Conservation (phyloP, 2,797 vertebrate genomes). For the Serranus cabrilla region DNA sequence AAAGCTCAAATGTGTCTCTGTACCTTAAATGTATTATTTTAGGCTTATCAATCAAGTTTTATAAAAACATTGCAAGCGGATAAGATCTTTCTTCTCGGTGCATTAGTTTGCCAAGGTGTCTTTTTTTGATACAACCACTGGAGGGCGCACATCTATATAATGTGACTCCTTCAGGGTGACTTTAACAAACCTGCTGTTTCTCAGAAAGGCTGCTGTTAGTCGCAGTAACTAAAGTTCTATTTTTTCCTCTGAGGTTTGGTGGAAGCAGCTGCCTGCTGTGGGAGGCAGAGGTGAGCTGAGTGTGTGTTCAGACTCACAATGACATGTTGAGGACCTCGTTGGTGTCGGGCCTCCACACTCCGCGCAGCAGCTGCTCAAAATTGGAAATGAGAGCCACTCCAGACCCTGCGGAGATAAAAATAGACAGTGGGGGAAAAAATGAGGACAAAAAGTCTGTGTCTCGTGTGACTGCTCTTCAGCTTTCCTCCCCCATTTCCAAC, state of each 20-base stretch:
- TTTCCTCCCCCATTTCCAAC: slow-evolving; percentile 20
- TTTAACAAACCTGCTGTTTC: slow-evolving; percentile 18
- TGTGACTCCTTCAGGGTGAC: no score
- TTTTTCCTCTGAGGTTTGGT: background rate
- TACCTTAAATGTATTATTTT: no score
- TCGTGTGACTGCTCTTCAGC: slow-evolving; percentile 36
- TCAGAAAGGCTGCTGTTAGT: background rate
- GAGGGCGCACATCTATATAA: background rate
- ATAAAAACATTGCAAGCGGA: no score
- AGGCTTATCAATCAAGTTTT: no score
- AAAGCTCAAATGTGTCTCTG: no score
- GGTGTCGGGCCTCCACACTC: slow-evolving; percentile 96
- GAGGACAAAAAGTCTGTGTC: slow-evolving; percentile 40
- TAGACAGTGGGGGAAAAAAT: slow-evolving; percentile 59
- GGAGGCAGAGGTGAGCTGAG: background rate
- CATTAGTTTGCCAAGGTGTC: background rate
- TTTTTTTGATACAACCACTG: slow-evolving; percentile 15
- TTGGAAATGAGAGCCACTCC: slow-evolving; percentile 96
- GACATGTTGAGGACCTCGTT: slow-evolving; percentile 98
- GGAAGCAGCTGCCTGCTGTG: background rate
- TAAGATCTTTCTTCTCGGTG: no score
- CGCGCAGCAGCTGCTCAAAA: slow-evolving; percentile 96
- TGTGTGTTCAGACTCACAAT: slow-evolving; percentile 88
- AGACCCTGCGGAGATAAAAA: slow-evolving; percentile 88
- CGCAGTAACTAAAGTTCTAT: background rate